phyloP scores from a whole-genome alignment of 2,888 invertebrate species.

The Lasioglossum lativentre region DNA sequence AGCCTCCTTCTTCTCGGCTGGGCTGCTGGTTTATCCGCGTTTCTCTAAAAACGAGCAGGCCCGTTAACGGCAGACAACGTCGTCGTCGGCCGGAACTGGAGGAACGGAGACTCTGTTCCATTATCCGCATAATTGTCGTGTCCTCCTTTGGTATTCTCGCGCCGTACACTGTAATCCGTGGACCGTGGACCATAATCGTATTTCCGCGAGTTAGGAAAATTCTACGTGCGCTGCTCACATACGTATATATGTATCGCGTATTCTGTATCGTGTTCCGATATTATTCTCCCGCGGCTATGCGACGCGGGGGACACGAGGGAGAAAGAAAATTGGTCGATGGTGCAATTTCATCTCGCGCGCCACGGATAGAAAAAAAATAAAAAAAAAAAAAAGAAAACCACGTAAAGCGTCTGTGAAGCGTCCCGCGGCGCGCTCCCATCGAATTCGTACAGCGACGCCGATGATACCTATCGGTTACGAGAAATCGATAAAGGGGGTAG shows the following conservation, averaged over 20 bases:
- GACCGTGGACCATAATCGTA: neutral
- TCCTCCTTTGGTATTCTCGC: conserved; percentile 10
- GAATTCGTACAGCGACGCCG: no score
- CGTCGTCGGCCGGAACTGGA: conserved; percentile 27
- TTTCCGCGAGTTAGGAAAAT: conserved; percentile 24
- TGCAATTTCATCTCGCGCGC: neutral
- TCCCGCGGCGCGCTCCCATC: neutral
- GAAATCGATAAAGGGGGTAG: neutral
- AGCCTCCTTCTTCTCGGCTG: neutral
- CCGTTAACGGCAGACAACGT: conserved; percentile 40
- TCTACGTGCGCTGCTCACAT: neutral
- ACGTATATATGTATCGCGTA: neutral
- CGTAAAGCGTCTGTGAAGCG: neutral
- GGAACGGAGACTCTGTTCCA: conserved; percentile 42
- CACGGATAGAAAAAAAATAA: neutral
- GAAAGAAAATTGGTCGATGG: neutral
- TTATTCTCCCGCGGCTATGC: no score
- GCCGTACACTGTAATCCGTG: neutral
- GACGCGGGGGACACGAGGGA: no score
- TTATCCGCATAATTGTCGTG: conserved; percentile 62
- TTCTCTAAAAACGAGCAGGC: conserved; percentile 40
- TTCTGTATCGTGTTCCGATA: neutral
- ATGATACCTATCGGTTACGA: neutral
- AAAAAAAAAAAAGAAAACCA: neutral
- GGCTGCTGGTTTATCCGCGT: conserved; percentile 33